Evolutionary conservation across 1,140 invertebrate species (phyloP).

Genomic region (Lordiphosa mommai): DNA sequence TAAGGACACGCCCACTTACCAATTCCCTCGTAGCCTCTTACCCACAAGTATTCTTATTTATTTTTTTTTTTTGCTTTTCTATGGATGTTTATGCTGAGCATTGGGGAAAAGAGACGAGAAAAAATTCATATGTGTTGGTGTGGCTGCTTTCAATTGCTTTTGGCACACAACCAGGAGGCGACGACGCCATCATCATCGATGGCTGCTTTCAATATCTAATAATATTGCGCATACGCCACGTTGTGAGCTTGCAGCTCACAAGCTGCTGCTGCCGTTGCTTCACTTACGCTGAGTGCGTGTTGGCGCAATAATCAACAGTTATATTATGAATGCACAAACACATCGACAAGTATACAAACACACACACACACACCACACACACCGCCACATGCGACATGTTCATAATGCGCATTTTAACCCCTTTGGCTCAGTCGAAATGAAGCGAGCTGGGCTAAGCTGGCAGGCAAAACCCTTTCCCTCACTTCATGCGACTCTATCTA

Average conservation of each 20-base stretch:
- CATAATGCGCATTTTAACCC: constrained; percentile 66
- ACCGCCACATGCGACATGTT: constrained; percentile 20
- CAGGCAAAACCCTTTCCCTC: constrained; percentile 14
- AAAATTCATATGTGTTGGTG: constrained; percentile 66
- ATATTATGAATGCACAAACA: constrained; percentile 71
- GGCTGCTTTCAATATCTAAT: constrained; percentile 74
- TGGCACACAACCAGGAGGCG: constrained; percentile 7
- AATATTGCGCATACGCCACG: constrained; percentile 71
- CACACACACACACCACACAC: not conserved
- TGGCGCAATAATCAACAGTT: constrained; percentile 76
- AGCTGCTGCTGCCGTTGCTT: constrained; percentile 43
- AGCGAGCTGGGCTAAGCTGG: not conserved
- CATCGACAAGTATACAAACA: constrained; percentile 18
- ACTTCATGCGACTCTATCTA: constrained; percentile 57
- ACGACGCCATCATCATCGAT: constrained; percentile 42
- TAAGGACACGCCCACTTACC: constrained; percentile 44
- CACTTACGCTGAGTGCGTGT: constrained; percentile 70
- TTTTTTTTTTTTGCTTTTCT: constrained; percentile 16
- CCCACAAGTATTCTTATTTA: not conserved
- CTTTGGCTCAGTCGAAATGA: constrained; percentile 25
- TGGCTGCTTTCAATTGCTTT: constrained; percentile 70
- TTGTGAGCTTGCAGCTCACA: constrained; percentile 38
- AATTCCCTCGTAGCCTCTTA: constrained; percentile 10
- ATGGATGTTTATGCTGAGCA: constrained; percentile 31
- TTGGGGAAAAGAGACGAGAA: constrained; percentile 16